Evolutionary conservation across 1,140 invertebrate genomes (phyloP).

Genomic region (Meloidogyne chitwoodi): DNA sequence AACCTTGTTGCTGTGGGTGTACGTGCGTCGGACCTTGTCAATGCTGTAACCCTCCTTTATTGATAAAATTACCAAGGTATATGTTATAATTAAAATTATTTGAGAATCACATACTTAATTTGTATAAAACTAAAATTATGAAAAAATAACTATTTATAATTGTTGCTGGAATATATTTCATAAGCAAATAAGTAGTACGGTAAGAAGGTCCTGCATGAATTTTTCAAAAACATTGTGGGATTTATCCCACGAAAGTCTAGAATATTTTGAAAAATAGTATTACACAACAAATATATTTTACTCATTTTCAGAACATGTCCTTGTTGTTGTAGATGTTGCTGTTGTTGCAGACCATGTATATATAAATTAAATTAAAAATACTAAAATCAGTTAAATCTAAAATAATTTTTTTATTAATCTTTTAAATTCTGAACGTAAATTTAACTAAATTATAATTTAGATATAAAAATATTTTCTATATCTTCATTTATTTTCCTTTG

Average conservation of each 20-base stretch:
- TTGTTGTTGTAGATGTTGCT: conserved; percentile 15
- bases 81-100: no score
- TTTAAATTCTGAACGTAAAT: no score
- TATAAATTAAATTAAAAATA: not conserved
- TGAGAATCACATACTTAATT: not conserved
- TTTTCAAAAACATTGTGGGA: not conserved
- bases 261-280: no score
- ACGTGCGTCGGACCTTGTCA: conserved; percentile 19
- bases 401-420: not conserved
- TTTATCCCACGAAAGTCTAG: not conserved
- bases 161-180: no score
- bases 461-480: no score
- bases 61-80: conserved; percentile 19
- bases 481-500: no score
- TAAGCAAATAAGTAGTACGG: no score
- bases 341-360: conserved; percentile 11
- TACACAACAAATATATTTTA: no score
- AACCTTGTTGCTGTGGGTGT: conserved; percentile 20
- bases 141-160: no score
- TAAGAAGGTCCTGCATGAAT: no score
- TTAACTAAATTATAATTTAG: no score
- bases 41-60: conserved; percentile 15
- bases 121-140: not conserved
- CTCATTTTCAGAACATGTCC: conserved; percentile 15
- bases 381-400: not conserved